These are phyloP conservation scores for Acrocephalus scirpaceus DNA, from an alignment of 2,797 vertebrate species.

Conservation along the genomic window DNA sequence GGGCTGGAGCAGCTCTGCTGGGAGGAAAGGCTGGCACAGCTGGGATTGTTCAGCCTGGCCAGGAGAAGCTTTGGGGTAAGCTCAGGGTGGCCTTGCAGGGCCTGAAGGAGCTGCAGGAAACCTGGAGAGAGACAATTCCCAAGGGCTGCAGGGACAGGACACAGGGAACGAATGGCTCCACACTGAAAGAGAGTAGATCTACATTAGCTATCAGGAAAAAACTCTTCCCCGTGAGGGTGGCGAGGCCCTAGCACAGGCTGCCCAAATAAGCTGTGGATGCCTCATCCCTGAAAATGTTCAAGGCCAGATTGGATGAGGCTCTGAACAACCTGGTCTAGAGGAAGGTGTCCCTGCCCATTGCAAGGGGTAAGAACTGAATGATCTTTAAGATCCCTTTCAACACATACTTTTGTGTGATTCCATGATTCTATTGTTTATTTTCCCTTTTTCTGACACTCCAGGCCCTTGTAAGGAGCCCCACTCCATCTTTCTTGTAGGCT, in stretches of 20 bases:
- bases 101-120: background rate
- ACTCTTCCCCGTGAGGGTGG: background rate
- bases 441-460: background rate
- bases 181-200: background rate
- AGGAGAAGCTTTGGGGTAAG: background rate
- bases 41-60: background rate
- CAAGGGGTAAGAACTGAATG: background rate
- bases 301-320: background rate
- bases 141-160: rapidly evolving
- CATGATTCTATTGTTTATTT: background rate
- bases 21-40: background rate
- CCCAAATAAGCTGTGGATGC: background rate
- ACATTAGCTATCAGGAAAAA: background rate
- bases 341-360: background rate
- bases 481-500: background rate
- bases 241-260: background rate
- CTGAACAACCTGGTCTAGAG: background rate
- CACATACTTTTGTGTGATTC: background rate
- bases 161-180: background rate
- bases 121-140: rapidly evolving
- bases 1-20: background rate
- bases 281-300: background rate
- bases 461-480: background rate
- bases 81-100: background rate
- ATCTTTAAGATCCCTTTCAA: background rate